Evolutionary conservation across 2,888 invertebrate genomes (phyloP), one percentile per base, ranked within the genome.

Genomic region (Polylopha cassiicola): DNA sequence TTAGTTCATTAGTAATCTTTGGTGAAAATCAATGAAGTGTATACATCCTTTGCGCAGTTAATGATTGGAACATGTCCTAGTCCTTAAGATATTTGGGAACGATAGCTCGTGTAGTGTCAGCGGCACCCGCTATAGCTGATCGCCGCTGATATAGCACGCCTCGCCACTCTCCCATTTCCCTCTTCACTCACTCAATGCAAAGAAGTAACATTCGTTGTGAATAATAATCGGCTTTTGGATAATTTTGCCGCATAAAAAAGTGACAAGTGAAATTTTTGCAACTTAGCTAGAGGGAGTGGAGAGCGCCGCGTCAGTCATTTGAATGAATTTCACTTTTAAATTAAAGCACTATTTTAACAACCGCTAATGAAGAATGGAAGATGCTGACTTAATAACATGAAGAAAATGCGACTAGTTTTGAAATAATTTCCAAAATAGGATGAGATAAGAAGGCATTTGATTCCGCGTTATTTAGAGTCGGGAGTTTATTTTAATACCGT

Each of bases 11-110:
- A n/a, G n/a, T n/a, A n/a, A n/a, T n/a, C n/a, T n/a, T n/a, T n/a
- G n/a, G n/a, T n/a, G n/a, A n/a, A n/a, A n/a, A n/a, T n/a, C n/a
- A n/a, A n/a, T n/a, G n/a, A n/a, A n/a, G n/a, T n/a, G n/a, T n/a
- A 9, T 9, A 16, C 23, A 34, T 41, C 23, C 30, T 30, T 22
- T 16, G 9, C 14, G 33, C n/a, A 36, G 24, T 24, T 20, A 47
- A 49, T 56, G 55, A 53, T 48, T 51, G 50, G 37, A 46, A 48
- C 47, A 44, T 47, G 49, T 47, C 47, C 45, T 51, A 55, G 50
- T 60, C 50, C 62, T 63, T 53, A 49, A 49, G 66, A 66, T 65
- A 54, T 60, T 53, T 37, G 36, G 49, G 21, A 24, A 23, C 36
- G 63, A 65, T 66, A 62, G 50, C 50, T 20, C 21, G 36, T 27